Evolutionary conservation across 2,113 vertebrate species (phyloP), one percentile per base, ranked within the genome.

Genomic region (Hucho hucho): DNA sequence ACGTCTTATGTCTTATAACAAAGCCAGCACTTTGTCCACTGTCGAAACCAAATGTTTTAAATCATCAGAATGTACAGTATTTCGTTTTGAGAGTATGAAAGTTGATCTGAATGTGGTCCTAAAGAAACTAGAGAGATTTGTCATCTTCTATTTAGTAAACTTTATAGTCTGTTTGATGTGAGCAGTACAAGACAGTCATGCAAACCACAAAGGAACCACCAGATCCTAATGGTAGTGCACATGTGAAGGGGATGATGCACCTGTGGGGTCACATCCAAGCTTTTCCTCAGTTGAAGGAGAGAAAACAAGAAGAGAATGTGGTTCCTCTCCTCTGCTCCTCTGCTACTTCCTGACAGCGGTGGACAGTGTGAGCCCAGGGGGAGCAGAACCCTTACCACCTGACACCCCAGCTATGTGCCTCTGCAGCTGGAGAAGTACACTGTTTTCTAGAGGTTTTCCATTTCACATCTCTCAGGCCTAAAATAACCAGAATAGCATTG

Each of bases 251-350:
- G 37, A 43, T 43, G 0, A 43, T 43, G 9, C 9, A 43, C 37
- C 11, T 83, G 37, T 79, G 58, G 66, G 74, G 75, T 78, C 73
- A 53, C 67, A 77, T 72, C 79, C 16, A 81, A 76, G 25, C 28
- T 71, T 72, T 47, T 77, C 78, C 69, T 84, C 74, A 49, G 83
- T 82, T 76, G 26, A 84, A 37, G 43, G 26, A 85, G 71, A 83
- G 79, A 69, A 66, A 25, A 76, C 37, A 2, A 78, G 68, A 76
- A 78, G 73, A 59, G 26, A 53, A 72, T 79, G 75, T 80, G 71
- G 73, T 79, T 70, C 29, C 43, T 16, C 65, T 75, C 69, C 59
- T 61, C 70, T 82, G 70, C 32, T 69, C 79, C 82, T 86, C 37
- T 56, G 58, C 58, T 69, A 1, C 85, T 86, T 81, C 72, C 66